These are phyloP conservation scores for Motacilla tschutschensis DNA, from an alignment of 2,113 vertebrate genomes.

Conservation along the genomic window DNA sequence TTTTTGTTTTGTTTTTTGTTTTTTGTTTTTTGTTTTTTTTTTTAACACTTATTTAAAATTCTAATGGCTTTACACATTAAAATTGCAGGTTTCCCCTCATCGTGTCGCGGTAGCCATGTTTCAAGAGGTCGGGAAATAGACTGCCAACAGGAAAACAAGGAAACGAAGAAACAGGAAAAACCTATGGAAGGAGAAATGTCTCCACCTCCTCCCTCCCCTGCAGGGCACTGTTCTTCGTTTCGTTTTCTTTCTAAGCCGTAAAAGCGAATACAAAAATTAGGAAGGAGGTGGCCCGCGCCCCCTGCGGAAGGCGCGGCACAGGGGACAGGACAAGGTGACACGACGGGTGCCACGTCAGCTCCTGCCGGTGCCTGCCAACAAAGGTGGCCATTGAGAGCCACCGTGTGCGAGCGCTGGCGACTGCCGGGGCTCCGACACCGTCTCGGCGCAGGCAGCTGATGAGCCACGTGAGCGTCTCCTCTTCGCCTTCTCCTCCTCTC, in stretches of 20 bases:
- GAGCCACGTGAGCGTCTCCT: background rate
- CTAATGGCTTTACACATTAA: background rate
- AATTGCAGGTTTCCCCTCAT: background rate
- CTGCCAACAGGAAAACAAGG: background rate
- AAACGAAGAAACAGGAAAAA: background rate
- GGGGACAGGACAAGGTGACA: background rate
- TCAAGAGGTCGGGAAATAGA: background rate
- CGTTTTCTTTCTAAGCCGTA: background rate
- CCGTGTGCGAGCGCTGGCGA: fast-evolving
- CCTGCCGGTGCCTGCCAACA: background rate
- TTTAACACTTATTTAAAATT: background rate
- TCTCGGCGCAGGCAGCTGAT: background rate
- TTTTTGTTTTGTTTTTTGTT: too few species aligned
- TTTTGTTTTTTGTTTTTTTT: too few species aligned
- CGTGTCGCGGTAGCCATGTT: fast-evolving
- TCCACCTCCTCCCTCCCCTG: background rate
- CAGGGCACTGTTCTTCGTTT: background rate
- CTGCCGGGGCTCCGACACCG: background rate
- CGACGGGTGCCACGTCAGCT: background rate
- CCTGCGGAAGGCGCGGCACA: background rate
- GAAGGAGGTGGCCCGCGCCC: background rate
- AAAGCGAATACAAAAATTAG: background rate
- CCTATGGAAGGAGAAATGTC: background rate
- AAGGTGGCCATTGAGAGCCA: background rate
- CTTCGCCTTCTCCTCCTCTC: too few species aligned